phyloP scores from a whole-genome alignment of 2,113 vertebrate genomes.

The Dascyllus trimaculatus region DNA sequence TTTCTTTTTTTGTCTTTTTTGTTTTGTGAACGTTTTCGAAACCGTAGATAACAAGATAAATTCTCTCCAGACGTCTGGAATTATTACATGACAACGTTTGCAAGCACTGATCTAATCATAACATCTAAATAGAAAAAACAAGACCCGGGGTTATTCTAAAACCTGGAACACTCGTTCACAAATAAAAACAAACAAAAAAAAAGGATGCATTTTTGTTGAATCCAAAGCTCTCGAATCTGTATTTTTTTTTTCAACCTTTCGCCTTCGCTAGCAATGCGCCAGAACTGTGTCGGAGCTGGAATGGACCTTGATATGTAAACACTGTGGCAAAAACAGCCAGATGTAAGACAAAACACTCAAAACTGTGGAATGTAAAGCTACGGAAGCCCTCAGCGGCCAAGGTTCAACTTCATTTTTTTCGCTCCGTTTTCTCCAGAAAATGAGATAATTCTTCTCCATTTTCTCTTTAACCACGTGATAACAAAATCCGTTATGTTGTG shows the following conservation, averaged over 20 bases:
- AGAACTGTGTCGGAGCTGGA: conserved; percentile 46
- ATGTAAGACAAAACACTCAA: conserved; percentile 39
- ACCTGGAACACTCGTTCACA: conserved; percentile 55
- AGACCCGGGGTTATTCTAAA: conserved; percentile 68
- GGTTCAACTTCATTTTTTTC: too few relatives aligned
- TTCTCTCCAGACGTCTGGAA: conserved; percentile 65
- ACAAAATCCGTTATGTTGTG: too few relatives aligned
- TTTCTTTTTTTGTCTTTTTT: conserved; percentile 45
- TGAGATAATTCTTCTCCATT: too few relatives aligned
- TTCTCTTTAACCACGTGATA: too few relatives aligned
- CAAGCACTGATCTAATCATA: conserved; percentile 79
- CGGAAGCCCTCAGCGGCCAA: too few relatives aligned
- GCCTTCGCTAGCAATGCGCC: conserved; percentile 46
- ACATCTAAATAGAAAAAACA: conserved; percentile 75
- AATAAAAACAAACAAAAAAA: conserved; percentile 33
- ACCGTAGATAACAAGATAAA: conserved; percentile 65
- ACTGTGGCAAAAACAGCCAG: conserved; percentile 32
- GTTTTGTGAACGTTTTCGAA: conserved; percentile 25
- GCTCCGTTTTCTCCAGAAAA: too few relatives aligned
- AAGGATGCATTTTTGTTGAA: conserved; percentile 48
- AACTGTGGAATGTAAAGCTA: conserved; percentile 53
- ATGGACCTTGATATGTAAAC: conserved; percentile 56
- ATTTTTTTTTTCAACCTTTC: conserved; percentile 4
- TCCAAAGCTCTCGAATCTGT: conserved; percentile 24
- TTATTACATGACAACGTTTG: conserved; percentile 78